Percentiles rank a stretch among this genome's conserved stretches.
phyloP scores from a whole-genome alignment of 2,113 vertebrate species.

The Paracanthobrama guichenoti region DNA sequence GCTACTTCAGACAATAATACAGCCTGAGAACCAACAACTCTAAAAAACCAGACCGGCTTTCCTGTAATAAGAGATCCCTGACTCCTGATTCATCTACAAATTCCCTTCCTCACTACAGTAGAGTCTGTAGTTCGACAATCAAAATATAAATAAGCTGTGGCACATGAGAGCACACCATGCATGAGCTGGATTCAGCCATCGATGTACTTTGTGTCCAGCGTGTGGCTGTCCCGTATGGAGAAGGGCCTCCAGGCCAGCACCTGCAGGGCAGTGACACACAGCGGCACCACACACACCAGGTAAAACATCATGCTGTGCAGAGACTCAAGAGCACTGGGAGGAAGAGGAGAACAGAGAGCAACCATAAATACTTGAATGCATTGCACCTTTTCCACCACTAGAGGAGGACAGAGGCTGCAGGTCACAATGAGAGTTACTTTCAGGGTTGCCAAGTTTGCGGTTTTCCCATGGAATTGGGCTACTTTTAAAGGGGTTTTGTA shows the following conservation, averaged over 20 bases:
- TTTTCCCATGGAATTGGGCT: too few species aligned
- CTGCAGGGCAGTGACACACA: constrained; percentile 77
- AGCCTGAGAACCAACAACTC: not conserved
- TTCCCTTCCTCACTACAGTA: not conserved
- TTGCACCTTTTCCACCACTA: not conserved
- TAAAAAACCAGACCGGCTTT: not conserved
- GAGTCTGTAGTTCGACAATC: not conserved
- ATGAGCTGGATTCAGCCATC: constrained; percentile 58
- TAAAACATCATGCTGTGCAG: constrained; percentile 84
- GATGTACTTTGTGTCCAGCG: constrained; percentile 63
- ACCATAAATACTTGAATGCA: not conserved
- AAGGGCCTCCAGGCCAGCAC: constrained; percentile 84
- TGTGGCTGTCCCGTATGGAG: constrained; percentile 84
- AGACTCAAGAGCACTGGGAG: constrained; percentile 71
- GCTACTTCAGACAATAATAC: not conserved
- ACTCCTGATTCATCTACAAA: not conserved
- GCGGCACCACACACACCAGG: constrained; percentile 83
- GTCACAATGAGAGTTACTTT: not conserved
- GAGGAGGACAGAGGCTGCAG: not conserved
- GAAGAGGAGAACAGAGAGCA: constrained; percentile 27
- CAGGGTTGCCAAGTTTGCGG: too few species aligned
- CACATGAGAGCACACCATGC: not conserved
- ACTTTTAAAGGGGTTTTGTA: too few species aligned
- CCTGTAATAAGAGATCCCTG: not conserved
- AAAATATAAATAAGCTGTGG: not conserved